These are phyloP conservation scores for Lepidurus couesii DNA, from an alignment of 1,140 invertebrate species.

Conservation along the genomic window DNA sequence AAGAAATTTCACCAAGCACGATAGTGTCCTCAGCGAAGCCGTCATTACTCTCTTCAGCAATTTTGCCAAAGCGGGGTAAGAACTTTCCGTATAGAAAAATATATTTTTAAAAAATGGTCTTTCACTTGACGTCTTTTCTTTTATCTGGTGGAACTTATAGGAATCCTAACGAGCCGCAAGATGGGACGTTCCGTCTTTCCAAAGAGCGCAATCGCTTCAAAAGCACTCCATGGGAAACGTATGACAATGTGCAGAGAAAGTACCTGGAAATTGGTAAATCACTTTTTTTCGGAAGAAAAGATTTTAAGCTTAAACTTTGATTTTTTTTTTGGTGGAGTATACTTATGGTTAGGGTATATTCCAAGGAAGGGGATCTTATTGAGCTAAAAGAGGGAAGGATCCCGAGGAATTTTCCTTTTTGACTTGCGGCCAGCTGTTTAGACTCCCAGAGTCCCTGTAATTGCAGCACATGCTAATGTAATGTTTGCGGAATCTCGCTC, in stretches of 20 bases:
- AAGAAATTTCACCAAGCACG: slow-evolving; percentile 62
- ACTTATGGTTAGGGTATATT: background rate
- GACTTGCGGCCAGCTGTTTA: too few species aligned
- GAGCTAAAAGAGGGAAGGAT: too few species aligned
- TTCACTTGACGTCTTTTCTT: background rate
- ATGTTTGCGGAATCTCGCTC: too few species aligned
- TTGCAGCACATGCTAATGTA: too few species aligned
- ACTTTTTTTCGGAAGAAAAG: background rate
- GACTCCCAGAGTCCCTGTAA: too few species aligned
- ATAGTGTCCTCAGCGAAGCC: slow-evolving; percentile 71
- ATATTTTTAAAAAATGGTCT: background rate
- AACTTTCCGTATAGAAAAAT: slow-evolving; percentile 1
- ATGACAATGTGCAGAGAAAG: slow-evolving; percentile 82
- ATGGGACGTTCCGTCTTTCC: slow-evolving; percentile 62
- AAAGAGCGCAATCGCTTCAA: slow-evolving; percentile 76
- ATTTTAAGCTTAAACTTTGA: background rate
- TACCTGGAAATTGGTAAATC: slow-evolving; percentile 84
- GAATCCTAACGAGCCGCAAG: slow-evolving; percentile 79
- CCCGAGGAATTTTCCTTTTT: too few species aligned
- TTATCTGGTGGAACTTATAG: slow-evolving; percentile 47
- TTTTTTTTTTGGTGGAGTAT: background rate
- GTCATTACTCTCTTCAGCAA: slow-evolving; percentile 83
- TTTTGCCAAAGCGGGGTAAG: slow-evolving; percentile 74
- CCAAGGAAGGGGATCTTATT: too few species aligned
- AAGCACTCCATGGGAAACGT: slow-evolving; percentile 79